Evolutionary conservation across 1,140 invertebrate species (phyloP).

Genomic region (Sipha flava): DNA sequence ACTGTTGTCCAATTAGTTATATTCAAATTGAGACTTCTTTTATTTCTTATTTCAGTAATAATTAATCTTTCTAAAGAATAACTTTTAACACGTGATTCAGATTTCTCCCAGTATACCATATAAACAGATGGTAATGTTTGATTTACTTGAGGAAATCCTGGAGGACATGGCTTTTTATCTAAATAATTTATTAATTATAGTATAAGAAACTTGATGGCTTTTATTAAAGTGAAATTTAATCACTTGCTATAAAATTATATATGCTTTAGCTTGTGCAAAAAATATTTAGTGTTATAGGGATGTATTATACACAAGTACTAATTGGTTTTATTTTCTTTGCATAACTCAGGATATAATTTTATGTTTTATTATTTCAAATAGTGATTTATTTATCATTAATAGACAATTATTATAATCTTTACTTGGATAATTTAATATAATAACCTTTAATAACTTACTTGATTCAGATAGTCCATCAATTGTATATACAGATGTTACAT

Average conservation of each 20-base stretch:
- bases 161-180: constrained; percentile 58
- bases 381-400: no score
- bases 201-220: no score
- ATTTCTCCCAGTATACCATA: constrained; percentile 62
- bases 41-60: constrained; percentile 7
- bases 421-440: background rate
- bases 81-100: constrained; percentile 43
- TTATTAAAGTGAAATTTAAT: no score
- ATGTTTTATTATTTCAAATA: no score
- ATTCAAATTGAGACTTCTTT: background rate
- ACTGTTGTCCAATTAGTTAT: constrained; percentile 3
- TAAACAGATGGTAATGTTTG: constrained; percentile 56
- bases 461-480: background rate
- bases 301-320: no score
- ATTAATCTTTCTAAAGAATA: constrained; percentile 1
- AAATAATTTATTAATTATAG: no score
- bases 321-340: no score
- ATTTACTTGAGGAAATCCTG: constrained; percentile 57
- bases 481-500: constrained; percentile 13
- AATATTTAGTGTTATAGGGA: no score
- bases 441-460: background rate
- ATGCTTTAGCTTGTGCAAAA: no score
- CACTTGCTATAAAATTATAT: no score
- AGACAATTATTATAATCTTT: no score
- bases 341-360: no score